Base-by-base conservation (phyloP, 2,797 vertebrate species). In the Leptodactylus fallax region DNA sequence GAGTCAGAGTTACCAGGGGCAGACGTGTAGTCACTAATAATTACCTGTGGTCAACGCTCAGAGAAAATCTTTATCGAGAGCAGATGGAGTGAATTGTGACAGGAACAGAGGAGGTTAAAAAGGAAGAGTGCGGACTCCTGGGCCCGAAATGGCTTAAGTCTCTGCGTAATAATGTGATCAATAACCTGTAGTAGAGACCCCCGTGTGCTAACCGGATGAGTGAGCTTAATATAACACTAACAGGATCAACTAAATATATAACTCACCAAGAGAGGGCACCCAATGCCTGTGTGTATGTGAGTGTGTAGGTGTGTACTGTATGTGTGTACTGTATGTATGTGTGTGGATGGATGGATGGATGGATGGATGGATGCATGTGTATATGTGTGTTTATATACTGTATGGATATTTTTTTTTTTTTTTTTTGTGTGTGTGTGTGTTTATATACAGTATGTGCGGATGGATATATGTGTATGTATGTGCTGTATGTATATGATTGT, bases 21-120 rank as follows among this genome's bases (percentile, higher is more conserved):
- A 45, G 77, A 65, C 69, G 77, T 79, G 77, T 74, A 69, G 23
- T 23, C 19, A 49, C 88, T 89, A 89, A 36, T 36, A 36, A 89
- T 86, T 79, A 79, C 79, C 65, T 36, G 58, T 55, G 60, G 79
- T 86, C 71, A 67, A 56, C 51, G 58, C 23, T 83, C 79, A 86
- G 79, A 72, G 61, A 55, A 89, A 86, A 86, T 89, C 85, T 86
- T 71, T 89, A 83, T 58, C 11, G 67, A 76, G 81, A 61, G 27
- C 51, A 81, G 81, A 60, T 60, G 55, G 63, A 45, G 67, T 23
- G 56, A 71, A 74, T 55, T 58, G 51, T 89, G 45, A 79, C 87
- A 86, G 56, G 49, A 67, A 16, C 36, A 63, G 56, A 7, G 53
- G 36, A 25, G 55, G 55, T 61, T 76, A 76, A 85, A 47, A 76